phyloP scores from a whole-genome alignment of 2,888 invertebrate species.

The Phorcus lineatus region DNA sequence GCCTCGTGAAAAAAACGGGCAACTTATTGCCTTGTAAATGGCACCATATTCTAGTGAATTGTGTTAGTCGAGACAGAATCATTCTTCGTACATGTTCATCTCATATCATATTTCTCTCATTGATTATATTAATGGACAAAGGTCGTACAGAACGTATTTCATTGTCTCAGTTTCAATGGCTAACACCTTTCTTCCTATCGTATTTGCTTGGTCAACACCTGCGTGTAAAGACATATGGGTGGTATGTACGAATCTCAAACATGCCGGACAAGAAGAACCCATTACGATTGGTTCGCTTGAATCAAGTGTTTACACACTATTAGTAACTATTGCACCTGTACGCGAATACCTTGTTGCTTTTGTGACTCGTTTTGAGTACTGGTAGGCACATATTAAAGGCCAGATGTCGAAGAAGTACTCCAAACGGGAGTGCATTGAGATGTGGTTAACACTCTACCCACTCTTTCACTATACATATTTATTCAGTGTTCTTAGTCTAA shows the following conservation, averaged over 20 bases:
- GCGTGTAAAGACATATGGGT: not conserved
- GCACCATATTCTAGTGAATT: not conserved
- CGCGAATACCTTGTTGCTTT: not conserved
- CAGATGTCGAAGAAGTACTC: not conserved
- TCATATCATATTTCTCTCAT: not conserved
- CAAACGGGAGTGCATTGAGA: too few relatives aligned
- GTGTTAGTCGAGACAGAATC: not conserved
- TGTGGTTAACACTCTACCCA: too few relatives aligned
- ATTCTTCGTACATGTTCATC: conserved; percentile 9
- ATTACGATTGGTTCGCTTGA: not conserved
- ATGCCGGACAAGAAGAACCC: not conserved
- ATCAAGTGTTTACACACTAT: conserved; percentile 5
- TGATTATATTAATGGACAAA: conserved; percentile 18
- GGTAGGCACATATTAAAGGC: not conserved
- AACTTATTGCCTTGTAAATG: not conserved
- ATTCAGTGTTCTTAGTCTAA: too few relatives aligned
- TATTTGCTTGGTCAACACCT: conserved; percentile 3
- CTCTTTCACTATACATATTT: too few relatives aligned
- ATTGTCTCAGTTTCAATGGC: not conserved
- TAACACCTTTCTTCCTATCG: not conserved
- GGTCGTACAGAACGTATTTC: not conserved
- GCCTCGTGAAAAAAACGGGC: not conserved
- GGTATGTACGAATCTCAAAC: not conserved
- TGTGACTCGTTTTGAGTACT: not conserved
- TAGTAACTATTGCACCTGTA: conserved; percentile 6